Evolutionary conservation across 35 echinoderm and acorn worm genomes (phyloP).

Genomic region (Ptychodera flava): DNA sequence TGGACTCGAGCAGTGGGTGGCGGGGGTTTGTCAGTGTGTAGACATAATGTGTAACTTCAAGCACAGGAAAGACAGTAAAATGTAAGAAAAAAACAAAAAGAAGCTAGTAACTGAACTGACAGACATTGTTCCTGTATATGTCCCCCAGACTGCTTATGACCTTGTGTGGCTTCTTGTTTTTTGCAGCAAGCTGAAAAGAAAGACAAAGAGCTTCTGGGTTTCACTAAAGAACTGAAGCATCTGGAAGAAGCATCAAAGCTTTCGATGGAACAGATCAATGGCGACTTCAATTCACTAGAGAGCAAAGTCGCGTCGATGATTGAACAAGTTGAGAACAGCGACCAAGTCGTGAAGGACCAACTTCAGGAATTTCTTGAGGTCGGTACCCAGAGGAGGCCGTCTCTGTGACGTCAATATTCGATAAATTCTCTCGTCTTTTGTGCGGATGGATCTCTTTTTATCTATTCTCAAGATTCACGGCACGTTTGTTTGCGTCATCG

Average conservation of each 20-base stretch:
- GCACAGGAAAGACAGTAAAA: too few relatives aligned
- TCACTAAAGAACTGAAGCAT: slow-evolving; percentile 69
- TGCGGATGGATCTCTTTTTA: not conserved
- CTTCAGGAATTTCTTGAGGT: slow-evolving; percentile 54
- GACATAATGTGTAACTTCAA: too few relatives aligned
- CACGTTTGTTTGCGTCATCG: too few relatives aligned
- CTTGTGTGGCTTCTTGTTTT: too few relatives aligned
- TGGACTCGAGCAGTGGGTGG: too few relatives aligned
- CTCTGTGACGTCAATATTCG: not conserved
- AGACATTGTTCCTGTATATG: too few relatives aligned
- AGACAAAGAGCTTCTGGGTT: slow-evolving; percentile 53
- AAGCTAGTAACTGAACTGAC: too few relatives aligned
- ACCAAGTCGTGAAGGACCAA: slow-evolving; percentile 41
- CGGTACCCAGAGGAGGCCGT: not conserved
- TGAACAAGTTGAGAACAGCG: slow-evolving; percentile 30
- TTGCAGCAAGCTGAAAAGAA: slow-evolving; percentile 72
- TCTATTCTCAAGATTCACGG: too few relatives aligned
- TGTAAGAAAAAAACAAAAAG: too few relatives aligned
- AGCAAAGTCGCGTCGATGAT: slow-evolving; percentile 48
- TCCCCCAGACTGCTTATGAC: too few relatives aligned
- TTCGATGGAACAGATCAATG: slow-evolving; percentile 59
- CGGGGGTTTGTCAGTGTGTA: too few relatives aligned
- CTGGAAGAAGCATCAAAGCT: slow-evolving; percentile 77
- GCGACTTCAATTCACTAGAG: slow-evolving; percentile 44
- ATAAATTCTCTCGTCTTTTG: not conserved